Percentiles rank a stretch among this genome's conserved stretches.
These are phyloP conservation scores for Globicephala melas DNA, from an alignment of 2,113 vertebrate species.

Conservation along the genomic window DNA sequence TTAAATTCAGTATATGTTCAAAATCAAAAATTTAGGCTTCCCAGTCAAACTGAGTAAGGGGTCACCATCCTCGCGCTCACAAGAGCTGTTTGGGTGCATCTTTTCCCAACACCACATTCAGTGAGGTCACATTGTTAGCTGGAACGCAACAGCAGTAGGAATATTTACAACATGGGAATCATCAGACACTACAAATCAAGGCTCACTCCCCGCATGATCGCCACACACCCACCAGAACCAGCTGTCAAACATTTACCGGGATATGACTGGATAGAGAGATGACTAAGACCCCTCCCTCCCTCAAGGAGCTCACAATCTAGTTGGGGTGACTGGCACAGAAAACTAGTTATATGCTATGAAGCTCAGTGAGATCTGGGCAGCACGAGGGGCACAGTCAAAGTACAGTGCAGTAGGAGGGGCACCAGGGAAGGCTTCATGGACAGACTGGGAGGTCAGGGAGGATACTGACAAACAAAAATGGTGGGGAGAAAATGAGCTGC, in stretches of 20 bases:
- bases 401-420: not conserved
- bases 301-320: not conserved
- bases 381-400: not conserved
- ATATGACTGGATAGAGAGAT: not conserved
- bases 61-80: not conserved
- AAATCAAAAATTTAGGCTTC: slow-evolving; percentile 8
- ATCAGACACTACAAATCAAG: not conserved
- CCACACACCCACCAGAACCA: not conserved
- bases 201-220: not conserved
- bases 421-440: not conserved
- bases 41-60: not conserved
- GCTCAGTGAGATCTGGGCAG: not conserved
- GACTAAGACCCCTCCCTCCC: not conserved
- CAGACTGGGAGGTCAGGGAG: not conserved
- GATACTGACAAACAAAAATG: not conserved
- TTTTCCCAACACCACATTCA: not conserved
- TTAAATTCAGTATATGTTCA: not conserved
- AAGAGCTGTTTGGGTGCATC: not conserved
- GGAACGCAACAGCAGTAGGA: not conserved
- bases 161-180: not conserved
- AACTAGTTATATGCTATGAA: not conserved
- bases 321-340: not conserved
- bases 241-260: not conserved
- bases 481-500: not conserved
- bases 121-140: not conserved